Evolutionary conservation across 2,888 invertebrate genomes (phyloP), one percentile per base, ranked within the genome.

Genomic region (Hymenopus coronatus): DNA sequence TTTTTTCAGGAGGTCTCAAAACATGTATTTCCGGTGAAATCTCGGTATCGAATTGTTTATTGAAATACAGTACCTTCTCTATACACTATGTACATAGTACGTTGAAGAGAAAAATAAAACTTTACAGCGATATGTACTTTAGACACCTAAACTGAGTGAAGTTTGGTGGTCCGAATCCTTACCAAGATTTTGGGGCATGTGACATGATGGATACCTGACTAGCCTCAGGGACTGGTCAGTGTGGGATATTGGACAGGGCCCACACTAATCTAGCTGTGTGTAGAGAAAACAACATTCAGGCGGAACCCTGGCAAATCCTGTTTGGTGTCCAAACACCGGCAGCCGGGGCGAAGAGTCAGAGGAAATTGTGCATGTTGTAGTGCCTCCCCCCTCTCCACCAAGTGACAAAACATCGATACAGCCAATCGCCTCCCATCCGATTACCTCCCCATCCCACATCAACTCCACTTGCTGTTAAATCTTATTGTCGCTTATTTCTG

Each of bases 301-400:
- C 54, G 54, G 54, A 25, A 46, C 28, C 28, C 88, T 85, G 84
- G 85, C 89, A 89, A 89, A 89, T 89, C 89, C 89, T 89, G 89
- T 89, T 89, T 88, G 88, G 84, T 86, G 28, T 89, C 85, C 88
- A 89, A 89, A 89, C 89, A 89, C 28, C 85, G 54, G 54, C 54
- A 70, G 54, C 54, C 54, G 83, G 86, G 86, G 89, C 83, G 89
- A 89, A 89, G 88, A 88, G 89, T 89, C 88, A 88, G 86, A 89
- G 89, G 86, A 54, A 89, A 84, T 83, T 83, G 85, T 70, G 83
- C 88, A 84, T 83, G 81, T 70, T 30, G 81, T 87, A 83, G 54
- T 70, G 54, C 54, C 54, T 20, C 54, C 54, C 54, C 54, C 54
- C 54, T 6, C 54, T 6, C 27, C 82, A 82, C 82, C 81, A 86